Evolutionary conservation across 2,113 vertebrate species (phyloP), one percentile per base, ranked within the genome.

Genomic region (Triplophysa rosa): DNA sequence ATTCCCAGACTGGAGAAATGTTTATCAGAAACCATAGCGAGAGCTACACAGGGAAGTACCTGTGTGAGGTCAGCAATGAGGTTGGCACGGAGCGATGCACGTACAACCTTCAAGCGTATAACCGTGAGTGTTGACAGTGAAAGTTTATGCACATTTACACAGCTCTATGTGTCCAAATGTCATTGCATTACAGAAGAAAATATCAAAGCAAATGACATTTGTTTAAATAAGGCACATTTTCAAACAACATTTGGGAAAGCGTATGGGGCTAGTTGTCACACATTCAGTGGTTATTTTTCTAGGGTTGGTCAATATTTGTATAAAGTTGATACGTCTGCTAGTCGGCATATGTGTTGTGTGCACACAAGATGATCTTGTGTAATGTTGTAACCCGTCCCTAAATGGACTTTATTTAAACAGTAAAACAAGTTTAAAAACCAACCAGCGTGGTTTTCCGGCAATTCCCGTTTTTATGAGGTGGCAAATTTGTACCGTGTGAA

Each of bases 61-160:
- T 88, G 74, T 98, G 97, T 83, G 89, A 90, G 0, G 94, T 89
- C 65, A 89, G 87, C 82, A 98, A 97, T 85, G 79, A 92, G 0
- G 96, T 97, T 3, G 96, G 95, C 47, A 87, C 86, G 67, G 86
- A 86, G 0, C 86, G 90, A 59, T 98, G 97, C 56, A 90, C 87
- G 83, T 90, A 95, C 66, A 83, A 80, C 12, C 86, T 94, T 77
- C 59, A 58, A 2, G 92, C 92, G 59, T 87, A 91, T 84, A 91
- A 92, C 88, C 86, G 93, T 94, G 81, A 92, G 93, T 93, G 69
- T 71, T 58, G 13, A 16, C 59, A 47, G 26, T 9, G 23, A 73
- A 29, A 6, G 23, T 62, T 33, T 65, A n/a, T 33, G 21, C 56
- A 73, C 14, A 61, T 13, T 21, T 23, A 42, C 13, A 24, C 14